Conservation (phyloP, 2,888 invertebrate genomes). For the Pycnomerus fuliginosus region DNA sequence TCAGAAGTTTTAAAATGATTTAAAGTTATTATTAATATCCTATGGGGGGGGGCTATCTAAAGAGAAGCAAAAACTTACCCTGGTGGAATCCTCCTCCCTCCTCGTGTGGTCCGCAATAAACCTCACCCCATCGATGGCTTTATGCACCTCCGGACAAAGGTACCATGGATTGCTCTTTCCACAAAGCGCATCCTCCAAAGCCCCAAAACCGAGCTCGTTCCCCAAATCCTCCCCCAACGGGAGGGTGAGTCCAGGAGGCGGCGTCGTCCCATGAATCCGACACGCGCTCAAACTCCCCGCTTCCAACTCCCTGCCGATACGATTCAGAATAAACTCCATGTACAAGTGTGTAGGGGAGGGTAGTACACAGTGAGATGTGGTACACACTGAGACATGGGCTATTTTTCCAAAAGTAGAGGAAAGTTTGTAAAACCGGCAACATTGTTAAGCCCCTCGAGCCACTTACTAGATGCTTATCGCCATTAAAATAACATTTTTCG, state of each 20-base stretch:
- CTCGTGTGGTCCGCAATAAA: slow-evolving; percentile 92
- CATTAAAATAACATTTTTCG: too few species aligned
- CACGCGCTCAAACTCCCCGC: slow-evolving; percentile 59
- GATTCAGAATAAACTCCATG: too few species aligned
- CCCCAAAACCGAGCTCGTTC: slow-evolving; percentile 51
- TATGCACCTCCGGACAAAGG: slow-evolving; percentile 87
- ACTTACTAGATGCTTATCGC: too few species aligned
- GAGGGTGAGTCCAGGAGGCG: slow-evolving; percentile 56
- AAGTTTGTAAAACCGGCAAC: too few species aligned
- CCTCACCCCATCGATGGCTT: slow-evolving; percentile 88
- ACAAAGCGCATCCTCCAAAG: slow-evolving; percentile 43
- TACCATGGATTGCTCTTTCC: slow-evolving; percentile 76
- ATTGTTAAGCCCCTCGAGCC: too few species aligned
- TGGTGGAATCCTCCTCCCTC: slow-evolving; percentile 87
- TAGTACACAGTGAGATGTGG: too few species aligned
- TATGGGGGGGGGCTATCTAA: too few species aligned
- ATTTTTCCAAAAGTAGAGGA: too few species aligned
- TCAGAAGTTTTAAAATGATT: too few species aligned
- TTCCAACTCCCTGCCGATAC: slow-evolving; percentile 60
- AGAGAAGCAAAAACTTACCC: slow-evolving; percentile 71
- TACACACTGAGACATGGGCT: too few species aligned
- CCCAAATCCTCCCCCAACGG: slow-evolving; percentile 51
- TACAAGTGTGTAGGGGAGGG: too few species aligned
- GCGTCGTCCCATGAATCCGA: slow-evolving; percentile 62
- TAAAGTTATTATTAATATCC: too few species aligned